Conservation (phyloP, 2,797 vertebrate species). For the Silurus aristotelis region DNA sequence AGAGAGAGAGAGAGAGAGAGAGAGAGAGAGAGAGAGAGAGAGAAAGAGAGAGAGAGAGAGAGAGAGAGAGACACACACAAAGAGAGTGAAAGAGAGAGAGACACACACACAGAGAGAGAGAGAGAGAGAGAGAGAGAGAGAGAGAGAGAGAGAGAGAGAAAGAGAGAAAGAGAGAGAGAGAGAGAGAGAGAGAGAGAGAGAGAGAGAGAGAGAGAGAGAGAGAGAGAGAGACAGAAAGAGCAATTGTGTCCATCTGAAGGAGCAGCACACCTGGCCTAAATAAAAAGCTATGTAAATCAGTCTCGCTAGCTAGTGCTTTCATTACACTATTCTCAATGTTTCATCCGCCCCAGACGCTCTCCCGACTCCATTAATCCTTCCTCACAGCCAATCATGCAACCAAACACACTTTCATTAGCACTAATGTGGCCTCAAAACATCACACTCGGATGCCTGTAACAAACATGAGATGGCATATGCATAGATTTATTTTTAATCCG, state of each 20-base stretch:
- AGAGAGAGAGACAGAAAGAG: conserved; percentile 38
- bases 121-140: neutral
- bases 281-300: conserved; percentile 60
- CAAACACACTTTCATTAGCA: conserved; percentile 55
- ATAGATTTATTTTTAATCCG: neutral
- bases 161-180: neutral
- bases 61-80: conserved; percentile 1
- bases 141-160: neutral
- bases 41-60: neutral
- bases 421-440: conserved; percentile 52
- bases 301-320: conserved; percentile 56
- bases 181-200: conserved; percentile 3
- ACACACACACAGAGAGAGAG: conserved; percentile 10
- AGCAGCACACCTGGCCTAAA: conserved; percentile 62
- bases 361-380: conserved; percentile 48
- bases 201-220: neutral
- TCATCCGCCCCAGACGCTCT: conserved; percentile 47
- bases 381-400: conserved; percentile 41
- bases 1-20: conserved; percentile 38
- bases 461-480: conserved; percentile 14
- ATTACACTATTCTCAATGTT: conserved; percentile 56
- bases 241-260: conserved; percentile 59
- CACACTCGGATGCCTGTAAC: conserved; percentile 35
- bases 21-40: conserved; percentile 21
- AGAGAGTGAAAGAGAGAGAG: neutral